Evolutionary conservation across 1,140 invertebrate genomes (phyloP).

Genomic region (Drosophila watanabei): DNA sequence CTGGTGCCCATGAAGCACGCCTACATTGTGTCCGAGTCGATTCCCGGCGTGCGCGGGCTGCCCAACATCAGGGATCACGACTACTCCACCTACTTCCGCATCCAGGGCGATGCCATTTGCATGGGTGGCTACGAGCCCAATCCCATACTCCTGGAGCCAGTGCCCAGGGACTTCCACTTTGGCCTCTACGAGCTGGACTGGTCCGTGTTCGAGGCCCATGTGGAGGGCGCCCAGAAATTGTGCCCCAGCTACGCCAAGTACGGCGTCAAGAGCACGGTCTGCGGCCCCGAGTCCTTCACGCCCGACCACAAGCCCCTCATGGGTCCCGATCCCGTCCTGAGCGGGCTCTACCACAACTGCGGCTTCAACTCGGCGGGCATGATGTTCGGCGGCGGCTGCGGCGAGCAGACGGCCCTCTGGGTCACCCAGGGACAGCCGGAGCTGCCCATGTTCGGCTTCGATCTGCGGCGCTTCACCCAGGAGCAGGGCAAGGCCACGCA

Average conservation of each 20-base stretch:
- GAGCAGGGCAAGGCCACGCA: slow-evolving; percentile 89
- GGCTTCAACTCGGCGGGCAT: slow-evolving; percentile 96
- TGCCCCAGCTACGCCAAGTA: slow-evolving; percentile 90
- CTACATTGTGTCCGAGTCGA: slow-evolving; percentile 93
- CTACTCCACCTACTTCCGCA: slow-evolving; percentile 92
- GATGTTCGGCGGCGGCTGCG: slow-evolving; percentile 95
- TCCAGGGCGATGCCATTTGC: slow-evolving; percentile 92
- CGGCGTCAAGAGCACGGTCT: slow-evolving; percentile 94
- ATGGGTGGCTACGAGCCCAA: slow-evolving; percentile 96
- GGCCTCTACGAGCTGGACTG: slow-evolving; percentile 94
- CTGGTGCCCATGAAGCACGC: slow-evolving; percentile 94
- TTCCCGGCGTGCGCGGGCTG: slow-evolving; percentile 90
- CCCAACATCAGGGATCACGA: slow-evolving; percentile 96
- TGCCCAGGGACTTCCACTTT: slow-evolving; percentile 92
- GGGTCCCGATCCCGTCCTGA: slow-evolving; percentile 78
- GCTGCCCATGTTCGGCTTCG: slow-evolving; percentile 94
- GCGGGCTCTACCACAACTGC: slow-evolving; percentile 91
- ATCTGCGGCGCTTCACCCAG: slow-evolving; percentile 92
- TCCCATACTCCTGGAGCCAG: slow-evolving; percentile 92
- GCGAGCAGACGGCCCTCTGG: slow-evolving; percentile 94
- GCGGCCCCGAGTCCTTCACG: slow-evolving; percentile 95
- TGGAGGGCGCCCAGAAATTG: slow-evolving; percentile 90
- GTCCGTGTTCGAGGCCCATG: slow-evolving; percentile 92
- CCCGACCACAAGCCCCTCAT: slow-evolving; percentile 96
- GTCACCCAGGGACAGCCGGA: slow-evolving; percentile 92